Base-by-base conservation (phyloP, 53 echinoderm and acorn worm species). In the Temnopleurus reevesii region DNA sequence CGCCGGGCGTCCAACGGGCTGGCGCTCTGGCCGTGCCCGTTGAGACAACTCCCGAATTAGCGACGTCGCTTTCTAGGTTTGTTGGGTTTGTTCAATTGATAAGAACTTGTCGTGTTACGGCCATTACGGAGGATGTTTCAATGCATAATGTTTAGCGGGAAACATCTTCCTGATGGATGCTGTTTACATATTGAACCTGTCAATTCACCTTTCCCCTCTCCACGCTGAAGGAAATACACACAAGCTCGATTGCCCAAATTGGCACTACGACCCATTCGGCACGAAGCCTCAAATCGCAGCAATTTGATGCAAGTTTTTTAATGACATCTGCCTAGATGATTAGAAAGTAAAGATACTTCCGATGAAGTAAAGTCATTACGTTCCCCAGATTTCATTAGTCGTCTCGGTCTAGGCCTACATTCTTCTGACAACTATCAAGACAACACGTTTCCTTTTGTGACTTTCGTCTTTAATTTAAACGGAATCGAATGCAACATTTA, bases 11-110 rank as follows among this genome's bases (percentile, higher is more conserved):
- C 85, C 59, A 85, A 44, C 46, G 85, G 85, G 85, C 60, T 85
- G 85, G 85, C 85, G 85, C 60, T 85, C 27, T 3, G 85, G 7
- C 43, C 85, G 85, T 85, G 85, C 60, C 60, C 59, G 61, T 36
- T 85, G 85, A 41, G 85, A 85, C 85, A 85, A 85, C 44, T 85
- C 45, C 43, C 85, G 85, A 85, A 85, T 85, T 85, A 85, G 85
- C 55, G 35, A 55, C 36, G 83, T 55, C 83, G 55, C 83, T 83
- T 55, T 83, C 83, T 36, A 29, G 79, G 49, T 79, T 83, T 83
- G 83, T 83, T 55, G 12, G 79, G 79, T 79, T 83, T 83, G 83
- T 83, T 55, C 83, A 83, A 83, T 83, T 83, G 83, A 83, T 83
- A 83, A 54, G 83, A 83, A 83, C 54, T 83, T 83, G 83, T 83